Conservation (phyloP, 2,113 vertebrate species). For the Ciconia boyciana region DNA sequence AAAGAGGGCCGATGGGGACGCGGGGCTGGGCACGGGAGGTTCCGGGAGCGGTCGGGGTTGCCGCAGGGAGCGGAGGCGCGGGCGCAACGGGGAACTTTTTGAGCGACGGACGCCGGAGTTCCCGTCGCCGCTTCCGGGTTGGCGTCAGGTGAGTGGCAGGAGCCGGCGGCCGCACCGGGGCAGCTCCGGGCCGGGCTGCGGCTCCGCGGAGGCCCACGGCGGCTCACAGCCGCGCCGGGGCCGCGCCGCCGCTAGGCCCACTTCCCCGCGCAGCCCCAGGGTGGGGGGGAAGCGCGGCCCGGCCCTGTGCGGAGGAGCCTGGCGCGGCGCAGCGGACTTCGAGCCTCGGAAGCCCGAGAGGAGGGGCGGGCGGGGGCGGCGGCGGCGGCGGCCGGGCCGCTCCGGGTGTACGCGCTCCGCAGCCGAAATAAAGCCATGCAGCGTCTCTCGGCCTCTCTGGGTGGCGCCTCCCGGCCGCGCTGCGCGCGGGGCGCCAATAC, state of each 20-base stretch:
- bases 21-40: accelerated
- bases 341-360: neutral
- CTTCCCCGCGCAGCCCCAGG: neutral
- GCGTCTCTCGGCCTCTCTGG: neutral
- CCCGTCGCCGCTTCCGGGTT: neutral
- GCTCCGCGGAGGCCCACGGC: neutral
- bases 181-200: neutral
- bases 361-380: neutral
- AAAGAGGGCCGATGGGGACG: neutral
- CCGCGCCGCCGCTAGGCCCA: neutral
- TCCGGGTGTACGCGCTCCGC: neutral
- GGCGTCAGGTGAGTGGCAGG: neutral
- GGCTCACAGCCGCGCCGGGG: neutral
- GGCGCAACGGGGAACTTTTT: neutral
- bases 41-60: neutral
- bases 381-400: neutral
- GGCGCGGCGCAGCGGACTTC: neutral
- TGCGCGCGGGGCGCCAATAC: neutral
- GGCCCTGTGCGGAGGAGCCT: neutral
- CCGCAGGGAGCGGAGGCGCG: no score
- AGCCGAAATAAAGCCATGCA: neutral
- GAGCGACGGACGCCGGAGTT: accelerated
- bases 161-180: neutral
- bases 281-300: neutral
- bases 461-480: neutral